Base-by-base conservation (phyloP, 2,113 vertebrate species). In the Physeter macrocephalus region DNA sequence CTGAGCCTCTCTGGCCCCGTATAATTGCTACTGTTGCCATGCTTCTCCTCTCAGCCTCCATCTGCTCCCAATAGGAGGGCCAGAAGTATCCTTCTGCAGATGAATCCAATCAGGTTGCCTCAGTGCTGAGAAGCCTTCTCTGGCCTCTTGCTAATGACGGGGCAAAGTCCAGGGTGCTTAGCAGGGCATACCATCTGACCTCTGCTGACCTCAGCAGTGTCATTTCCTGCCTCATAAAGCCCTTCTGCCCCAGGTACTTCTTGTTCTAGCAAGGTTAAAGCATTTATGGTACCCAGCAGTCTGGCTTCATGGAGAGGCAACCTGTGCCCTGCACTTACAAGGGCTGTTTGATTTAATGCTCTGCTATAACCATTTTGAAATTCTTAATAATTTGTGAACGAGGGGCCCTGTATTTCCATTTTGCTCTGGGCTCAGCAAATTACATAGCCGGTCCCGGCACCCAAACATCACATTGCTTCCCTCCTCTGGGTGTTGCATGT, bases 201-300 rank as follows among this genome's bases (percentile, higher is more conserved):
- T 91, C 90, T 89, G 52, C 74, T 62, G 78, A 86, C 67, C 90
- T 96, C 74, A 41, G 31, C 20, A 39, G 78, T 62, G 74, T 96
- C 90, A 95, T 95, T 97, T 97, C 96, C 94, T 93, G 96, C n/a
- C 94, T 81, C 74, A 78, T 96, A 95, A 97, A 87, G 52, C 80
- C 23, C 87, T 96, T 59, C n/a, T 74, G 72, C 80, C 78, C 72
- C 34, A 66, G 69, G 92, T 72, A 96, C 95, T 97, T 74, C 86
- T 93, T 93, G 96, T 97, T 83, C 83, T 80, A 93, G 67, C 41
- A 20, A 8, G 39, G 52, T 10, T 88, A 67, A 91, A 97, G 89
- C 83, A 87, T 95, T 89, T 87, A 83, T 75, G 78, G 57, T 64
- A 64, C 62, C 95, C 84, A 23, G 3, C 29, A 54, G 49, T 61